Evolutionary conservation across 2,797 vertebrate genomes (phyloP), one percentile per base, ranked within the genome.

Genomic region (Ctenopoma kingsleyae): DNA sequence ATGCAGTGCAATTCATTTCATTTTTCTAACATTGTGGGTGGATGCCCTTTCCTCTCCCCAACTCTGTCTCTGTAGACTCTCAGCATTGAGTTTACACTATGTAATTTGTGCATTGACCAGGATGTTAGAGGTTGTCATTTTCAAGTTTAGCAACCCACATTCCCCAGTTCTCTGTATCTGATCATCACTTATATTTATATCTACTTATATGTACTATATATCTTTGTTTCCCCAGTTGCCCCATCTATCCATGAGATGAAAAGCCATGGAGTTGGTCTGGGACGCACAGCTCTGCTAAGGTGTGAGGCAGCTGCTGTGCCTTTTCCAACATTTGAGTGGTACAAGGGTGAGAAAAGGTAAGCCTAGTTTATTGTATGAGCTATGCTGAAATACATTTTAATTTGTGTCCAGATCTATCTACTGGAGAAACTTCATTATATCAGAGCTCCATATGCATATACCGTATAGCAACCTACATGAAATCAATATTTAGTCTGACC

Each of bases 341-440:
- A 95, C 95, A 98, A 92, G 94, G 98, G 97, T 71, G 98, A 99
- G 76, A 99, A 97, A 94, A 98, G 96, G 98, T 99, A 95, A 96
- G 96, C 44, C 15, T 2, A 2, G 16, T 61, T 58, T 58, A 22
- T 22, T 56, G 41, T 36, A 12, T 27, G 2, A 49, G 7, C 11
- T 59, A 23, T 72, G 7, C 30, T 40, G 5, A 58, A 36, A 4
- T 36, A 32, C 30, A 1, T 3, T 36, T 32, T 6, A 32, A 12
- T 3, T 10, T 36, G 2, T 10, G 4, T 36, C 6, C 30, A n/a
- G 48, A 30, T 49, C 9, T 23, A 8, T 41, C 19, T n/a, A 4
- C 32, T 43, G 1, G 46, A 32, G 8, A 32, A 8, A 32, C 30
- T 32, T 32, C 7, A 32, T 32, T 8, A 32, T 32, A 8, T 32